Conservation (phyloP, 53 echinoderm and acorn worm genomes). For the Crossaster papposus region DNA sequence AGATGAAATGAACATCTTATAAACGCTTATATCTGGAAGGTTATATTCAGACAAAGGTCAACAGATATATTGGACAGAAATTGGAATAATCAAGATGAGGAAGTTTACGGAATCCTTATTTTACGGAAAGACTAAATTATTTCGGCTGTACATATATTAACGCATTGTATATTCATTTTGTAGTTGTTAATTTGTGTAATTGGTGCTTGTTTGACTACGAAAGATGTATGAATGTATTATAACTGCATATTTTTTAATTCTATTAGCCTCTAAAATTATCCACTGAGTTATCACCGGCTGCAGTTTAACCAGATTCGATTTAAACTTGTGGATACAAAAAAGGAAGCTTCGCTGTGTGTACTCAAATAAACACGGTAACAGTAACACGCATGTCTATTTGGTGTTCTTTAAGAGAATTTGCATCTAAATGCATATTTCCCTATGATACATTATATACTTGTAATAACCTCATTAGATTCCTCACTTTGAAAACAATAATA, state of each 20-base stretch:
- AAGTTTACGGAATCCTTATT: not conserved
- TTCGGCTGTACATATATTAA: not conserved
- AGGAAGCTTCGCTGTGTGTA: too few relatives aligned
- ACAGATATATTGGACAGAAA: not conserved
- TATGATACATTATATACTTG: too few relatives aligned
- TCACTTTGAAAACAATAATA: too few relatives aligned
- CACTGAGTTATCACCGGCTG: not conserved
- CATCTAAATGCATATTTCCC: too few relatives aligned
- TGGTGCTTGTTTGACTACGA: not conserved
- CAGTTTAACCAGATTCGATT: not conserved
- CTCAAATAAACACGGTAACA: too few relatives aligned
- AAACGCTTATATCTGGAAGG: not conserved
- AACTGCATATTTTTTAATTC: not conserved
- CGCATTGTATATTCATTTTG: not conserved
- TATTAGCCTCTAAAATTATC: not conserved
- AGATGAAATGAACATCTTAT: too few relatives aligned
- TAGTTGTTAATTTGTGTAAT: not conserved
- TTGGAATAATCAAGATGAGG: not conserved
- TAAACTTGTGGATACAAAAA: not conserved
- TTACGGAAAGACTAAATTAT: not conserved
- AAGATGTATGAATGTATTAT: not conserved
- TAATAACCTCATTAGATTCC: too few relatives aligned
- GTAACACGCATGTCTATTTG: too few relatives aligned
- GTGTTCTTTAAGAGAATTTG: too few relatives aligned
- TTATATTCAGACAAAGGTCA: not conserved